These are phyloP conservation scores for Acanthosepion lycidas DNA, from an alignment of 2,888 invertebrate species.

Conservation along the genomic window DNA sequence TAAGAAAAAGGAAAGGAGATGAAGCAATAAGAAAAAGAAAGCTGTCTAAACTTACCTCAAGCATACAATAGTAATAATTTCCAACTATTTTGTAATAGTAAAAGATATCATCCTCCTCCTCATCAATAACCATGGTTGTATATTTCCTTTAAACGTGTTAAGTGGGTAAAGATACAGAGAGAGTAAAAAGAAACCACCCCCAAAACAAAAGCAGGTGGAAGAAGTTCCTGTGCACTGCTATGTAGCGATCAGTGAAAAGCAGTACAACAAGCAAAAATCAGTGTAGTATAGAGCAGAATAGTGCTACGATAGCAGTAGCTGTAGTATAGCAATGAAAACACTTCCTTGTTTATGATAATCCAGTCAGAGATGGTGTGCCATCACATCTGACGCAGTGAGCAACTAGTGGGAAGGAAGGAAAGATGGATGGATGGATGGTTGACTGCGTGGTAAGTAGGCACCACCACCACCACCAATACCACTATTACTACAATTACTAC, in stretches of 20 bases:
- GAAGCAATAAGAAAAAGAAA: neutral
- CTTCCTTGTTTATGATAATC: constrained; percentile 47
- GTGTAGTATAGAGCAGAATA: constrained; percentile 6
- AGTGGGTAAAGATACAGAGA: neutral
- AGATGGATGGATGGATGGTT: neutral
- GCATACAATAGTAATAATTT: constrained; percentile 72
- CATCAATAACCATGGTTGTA: constrained; percentile 51
- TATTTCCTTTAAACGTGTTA: neutral
- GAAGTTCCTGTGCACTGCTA: constrained; percentile 24
- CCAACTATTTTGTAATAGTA: constrained; percentile 71
- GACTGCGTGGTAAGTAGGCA: neutral
- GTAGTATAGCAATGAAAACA: constrained; percentile 38
- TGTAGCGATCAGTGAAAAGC: neutral
- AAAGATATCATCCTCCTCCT: constrained; percentile 63
- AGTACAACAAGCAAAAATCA: constrained; percentile 23
- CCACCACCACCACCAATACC: neutral
- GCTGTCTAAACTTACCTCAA: constrained; percentile 63
- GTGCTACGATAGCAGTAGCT: neutral
- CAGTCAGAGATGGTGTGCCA: constrained; percentile 43
- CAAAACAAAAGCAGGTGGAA: constrained; percentile 1
- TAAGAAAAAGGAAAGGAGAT: neutral
- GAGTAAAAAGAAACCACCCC: neutral
- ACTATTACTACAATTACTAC: neutral
- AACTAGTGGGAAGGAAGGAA: constrained; percentile 12
- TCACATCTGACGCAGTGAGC: constrained; percentile 24